phyloP scores from a whole-genome alignment of 2,797 vertebrate genomes.

The Melanotaenia trifasciata region DNA sequence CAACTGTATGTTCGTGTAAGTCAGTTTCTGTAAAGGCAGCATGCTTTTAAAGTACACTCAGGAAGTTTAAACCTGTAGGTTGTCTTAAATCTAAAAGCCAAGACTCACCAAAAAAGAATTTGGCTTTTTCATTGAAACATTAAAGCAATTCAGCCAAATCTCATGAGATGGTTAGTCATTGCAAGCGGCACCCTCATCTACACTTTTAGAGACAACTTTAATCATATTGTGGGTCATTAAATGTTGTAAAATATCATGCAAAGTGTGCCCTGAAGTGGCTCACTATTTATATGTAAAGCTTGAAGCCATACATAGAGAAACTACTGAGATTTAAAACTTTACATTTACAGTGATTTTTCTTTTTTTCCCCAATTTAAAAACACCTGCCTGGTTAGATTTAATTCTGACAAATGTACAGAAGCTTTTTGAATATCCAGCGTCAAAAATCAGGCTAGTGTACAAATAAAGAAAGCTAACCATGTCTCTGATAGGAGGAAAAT shows the following conservation, averaged over 20 bases:
- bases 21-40: not conserved
- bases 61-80: not conserved
- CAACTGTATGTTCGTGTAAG: not conserved
- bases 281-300: not conserved
- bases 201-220: not conserved
- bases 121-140: not conserved
- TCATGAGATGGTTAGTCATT: not conserved
- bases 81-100: too few species aligned
- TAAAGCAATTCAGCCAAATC: not conserved
- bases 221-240: not conserved
- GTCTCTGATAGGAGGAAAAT: not conserved
- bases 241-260: not conserved
- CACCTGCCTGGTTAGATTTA: not conserved
- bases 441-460: not conserved
- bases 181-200: too few species aligned
- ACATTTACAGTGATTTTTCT: not conserved
- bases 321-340: not conserved
- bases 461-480: slow-evolving; percentile 2
- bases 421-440: not conserved
- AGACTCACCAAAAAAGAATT: not conserved
- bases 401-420: not conserved
- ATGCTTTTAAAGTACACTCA: not conserved
- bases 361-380: not conserved
- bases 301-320: not conserved
- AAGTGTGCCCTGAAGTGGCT: not conserved